phyloP scores from a whole-genome alignment of 2,888 invertebrate genomes.

The Agapostemon virescens region DNA sequence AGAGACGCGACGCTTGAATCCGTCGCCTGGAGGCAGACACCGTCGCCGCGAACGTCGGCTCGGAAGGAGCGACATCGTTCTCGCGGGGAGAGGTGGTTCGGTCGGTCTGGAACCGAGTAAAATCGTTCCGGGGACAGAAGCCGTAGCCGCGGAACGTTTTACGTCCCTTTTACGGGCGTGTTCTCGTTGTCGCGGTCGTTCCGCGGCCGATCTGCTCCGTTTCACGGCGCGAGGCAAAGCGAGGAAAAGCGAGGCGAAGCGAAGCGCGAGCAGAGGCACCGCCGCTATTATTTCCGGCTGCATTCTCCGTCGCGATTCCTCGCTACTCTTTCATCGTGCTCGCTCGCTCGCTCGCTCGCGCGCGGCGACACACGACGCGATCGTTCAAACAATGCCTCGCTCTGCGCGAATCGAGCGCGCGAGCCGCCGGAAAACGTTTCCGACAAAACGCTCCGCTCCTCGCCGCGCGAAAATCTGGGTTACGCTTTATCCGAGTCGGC shows the following conservation, averaged over 20 bases:
- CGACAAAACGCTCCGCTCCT: slow-evolving; percentile 26
- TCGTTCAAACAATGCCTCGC: slow-evolving; percentile 55
- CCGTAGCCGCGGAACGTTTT: slow-evolving; percentile 43
- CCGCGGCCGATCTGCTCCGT: slow-evolving; percentile 28
- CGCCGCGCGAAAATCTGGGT: slow-evolving; percentile 44
- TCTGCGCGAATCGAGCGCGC: slow-evolving; percentile 33
- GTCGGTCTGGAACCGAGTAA: neutral
- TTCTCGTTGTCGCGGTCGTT: slow-evolving; percentile 29
- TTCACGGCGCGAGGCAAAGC: slow-evolving; percentile 16
- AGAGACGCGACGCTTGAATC: neutral
- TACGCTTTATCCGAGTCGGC: slow-evolving; percentile 46
- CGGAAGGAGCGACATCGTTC: neutral
- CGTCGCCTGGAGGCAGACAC: neutral
- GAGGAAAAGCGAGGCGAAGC: neutral
- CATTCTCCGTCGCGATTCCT: slow-evolving; percentile 41
- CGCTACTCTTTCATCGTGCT: slow-evolving; percentile 36
- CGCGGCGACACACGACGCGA: slow-evolving; percentile 54
- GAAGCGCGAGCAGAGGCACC: neutral
- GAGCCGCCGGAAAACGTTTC: slow-evolving; percentile 32
- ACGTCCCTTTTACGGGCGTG: slow-evolving; percentile 64
- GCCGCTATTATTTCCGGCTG: slow-evolving; percentile 68
- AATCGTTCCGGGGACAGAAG: slow-evolving; percentile 16
- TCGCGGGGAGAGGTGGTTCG: neutral
- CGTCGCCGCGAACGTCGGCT: neutral
- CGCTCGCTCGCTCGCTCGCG: neutral